Base-by-base conservation (phyloP, 2,113 vertebrate species). In the Pteronura brasiliensis region DNA sequence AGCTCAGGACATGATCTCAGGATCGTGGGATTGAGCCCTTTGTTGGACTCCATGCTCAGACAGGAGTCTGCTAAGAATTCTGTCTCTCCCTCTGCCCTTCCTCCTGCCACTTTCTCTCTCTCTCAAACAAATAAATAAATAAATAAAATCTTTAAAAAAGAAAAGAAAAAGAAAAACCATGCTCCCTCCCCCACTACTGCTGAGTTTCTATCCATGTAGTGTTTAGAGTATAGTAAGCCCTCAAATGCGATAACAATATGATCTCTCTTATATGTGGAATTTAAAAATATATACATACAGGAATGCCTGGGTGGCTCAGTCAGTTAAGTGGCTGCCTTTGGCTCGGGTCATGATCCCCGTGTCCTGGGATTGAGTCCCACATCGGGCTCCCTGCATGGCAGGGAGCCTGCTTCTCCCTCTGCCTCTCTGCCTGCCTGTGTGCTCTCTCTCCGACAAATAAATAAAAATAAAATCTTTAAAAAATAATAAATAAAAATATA, bases 141-240 rank as follows among this genome's bases (percentile, higher is more conserved):
- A 67, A 17, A 34, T 67, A 34, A 67, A 67, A 17, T 67, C 63
- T 67, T 65, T 3, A 3, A 34, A 67, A 67, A 34, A 55, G 52
- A 55, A 67, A 17, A 17, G 14, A 34, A 67, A 67, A 65, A 34
- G 29, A 87, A 42, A 85, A 91, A 11, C 39, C 17, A 14, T n/a
- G 27, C 59, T 61, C 21, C 15, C 6, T 5, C 6, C n/a, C 4
- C 6, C 9, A 5, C 10, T 4, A 36, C 44, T 31, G 3, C 6
- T 39, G 31, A 76, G 5, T 59, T n/a, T 57, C 18, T 18, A 67
- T 34, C 27, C 18, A 36, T 4, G 18, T 34, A 42, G 49, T 63
- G 9, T 61, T 88, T 23, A 69, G 13, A 34, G 4, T 13, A 20
- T 13, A 39, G 3, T 10, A 25, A 59, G 34, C 2, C 47, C 57